Evolutionary conservation across 2,113 vertebrate genomes (phyloP), one percentile per base, ranked within the genome.

Genomic region (Neolamprologus sp.): DNA sequence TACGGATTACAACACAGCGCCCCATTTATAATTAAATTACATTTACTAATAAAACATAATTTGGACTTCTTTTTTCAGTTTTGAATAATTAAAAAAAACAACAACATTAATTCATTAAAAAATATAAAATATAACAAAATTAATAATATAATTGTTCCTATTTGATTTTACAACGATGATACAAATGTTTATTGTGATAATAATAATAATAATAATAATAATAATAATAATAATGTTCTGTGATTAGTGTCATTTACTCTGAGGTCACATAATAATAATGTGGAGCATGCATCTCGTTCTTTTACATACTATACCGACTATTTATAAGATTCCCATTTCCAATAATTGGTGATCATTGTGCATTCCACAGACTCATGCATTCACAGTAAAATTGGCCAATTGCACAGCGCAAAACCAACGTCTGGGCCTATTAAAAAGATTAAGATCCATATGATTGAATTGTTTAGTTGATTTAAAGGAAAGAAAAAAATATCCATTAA

Each of bases 321-420:
- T 73, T 73, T 73, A 45, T 47, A 73, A 45, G 21, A 83, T 84
- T 85, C 4, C 6, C 83, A 51, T 81, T 88, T 30, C n/a, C 10
- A 87, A 42, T 78, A 87, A 90, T 86, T 89, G 6, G 2, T 42
- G 30, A 45, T 80, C 58, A 86, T 87, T 78, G 57, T 87, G 37
- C 79, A 80, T 83, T 90, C 87, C 53, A 89, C 78, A 28, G 21
- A 81, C 51, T 11, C n/a, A 60, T 57, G 81, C 68, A 80, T 75
- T 87, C 73, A 58, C 19, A 73, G 80, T 87, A 26, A 90, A 91
- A 87, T n/a, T 55, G 55, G 81, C 13, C 79, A 88, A 84, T 85
- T 86, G 85, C 33, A 85, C 63, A 33, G 23, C 47, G 58, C 82
- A 80, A 81, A 83, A 26, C 33, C 7, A 75, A 85, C 21, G 63